Evolutionary conservation across 2,888 invertebrate species (phyloP), one percentile per base, ranked within the genome.

Genomic region (Drosophila tripunctata): DNA sequence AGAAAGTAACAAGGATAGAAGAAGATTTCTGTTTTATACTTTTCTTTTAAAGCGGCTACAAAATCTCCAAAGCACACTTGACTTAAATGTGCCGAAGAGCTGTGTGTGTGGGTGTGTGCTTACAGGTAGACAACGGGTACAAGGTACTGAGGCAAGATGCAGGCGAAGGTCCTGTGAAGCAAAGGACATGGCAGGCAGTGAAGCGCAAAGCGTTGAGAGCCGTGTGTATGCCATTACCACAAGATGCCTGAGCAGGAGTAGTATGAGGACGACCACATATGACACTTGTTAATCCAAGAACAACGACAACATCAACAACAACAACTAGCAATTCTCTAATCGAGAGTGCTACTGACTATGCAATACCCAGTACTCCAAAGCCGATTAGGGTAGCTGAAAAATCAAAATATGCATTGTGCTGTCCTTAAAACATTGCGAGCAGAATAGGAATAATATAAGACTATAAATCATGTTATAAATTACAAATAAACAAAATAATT

Each of bases 41-140:
- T 12, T 30, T 15, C 38, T 68, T 84, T 81, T 87, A 81, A 81
- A 82, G 86, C 83, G 73, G 60, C 73, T 78, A 87, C 82, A 87
- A 87, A 81, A 87, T 81, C 87, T 87, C 86, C 57, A 82, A 87
- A 87, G 81, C 79, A 85, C 83, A 82, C 81, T 82, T 87, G 87
- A 82, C 76, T 87, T 79, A 85, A 82, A 82, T 82, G 86, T 85
- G 72, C 41, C 58, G 76, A 71, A 72, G 67, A 60, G 56, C 61
- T 54, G 44, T 41, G 62, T 48, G 72, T 55, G 45, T 14, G 40
- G 6, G 27, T 40, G 19, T 30, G 40, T 27, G 31, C 4, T 10
- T 4, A 35, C 50, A 55, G 57, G 57, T 58, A 51, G 57, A 74
- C 48, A 68, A 52, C 30, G 54, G 48, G 71, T 54, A 67, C 50